A percentile compares a stretch with the other conserved stretches of the same genome.
phyloP scores from a whole-genome alignment of 2,797 vertebrate species.

The Phalanger gymnotis region DNA sequence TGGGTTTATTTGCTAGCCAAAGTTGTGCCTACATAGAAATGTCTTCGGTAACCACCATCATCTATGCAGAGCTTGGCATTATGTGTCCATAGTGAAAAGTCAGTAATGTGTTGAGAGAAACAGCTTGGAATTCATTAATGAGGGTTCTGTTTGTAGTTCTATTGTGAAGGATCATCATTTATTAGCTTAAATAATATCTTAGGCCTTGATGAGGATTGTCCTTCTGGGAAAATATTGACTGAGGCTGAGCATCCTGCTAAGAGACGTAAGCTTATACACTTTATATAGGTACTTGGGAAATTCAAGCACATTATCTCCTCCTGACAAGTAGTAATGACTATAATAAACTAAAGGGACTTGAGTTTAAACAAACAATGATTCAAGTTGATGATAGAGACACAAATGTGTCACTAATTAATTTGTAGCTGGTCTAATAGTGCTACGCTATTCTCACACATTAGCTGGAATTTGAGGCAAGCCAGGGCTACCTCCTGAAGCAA shows the following conservation, averaged over 20 bases:
- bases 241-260: neutral
- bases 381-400: constrained; percentile 8
- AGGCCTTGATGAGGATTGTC: constrained; percentile 19
- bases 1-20: constrained; percentile 10
- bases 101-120: constrained; percentile 4
- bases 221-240: constrained; percentile 40
- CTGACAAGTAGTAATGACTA: neutral
- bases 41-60: neutral
- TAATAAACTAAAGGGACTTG: constrained; percentile 39
- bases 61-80: constrained; percentile 4
- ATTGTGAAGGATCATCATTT: constrained; percentile 34
- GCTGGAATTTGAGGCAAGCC: constrained; percentile 4
- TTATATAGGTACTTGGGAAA: constrained; percentile 39
- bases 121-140: constrained; percentile 5
- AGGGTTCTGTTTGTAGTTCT: constrained; percentile 31
- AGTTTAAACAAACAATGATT: constrained; percentile 49
- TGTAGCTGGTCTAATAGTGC: constrained; percentile 21
- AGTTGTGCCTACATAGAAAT: constrained; percentile 28
- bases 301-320: constrained; percentile 20
- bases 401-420: constrained; percentile 45
- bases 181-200: constrained; percentile 43
- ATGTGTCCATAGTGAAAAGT: neutral
- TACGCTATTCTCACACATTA: constrained; percentile 38
- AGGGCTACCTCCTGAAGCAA: neutral
- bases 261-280: constrained; percentile 18